Conservation (phyloP, 2,797 vertebrate species). For the Zalophus californianus region DNA sequence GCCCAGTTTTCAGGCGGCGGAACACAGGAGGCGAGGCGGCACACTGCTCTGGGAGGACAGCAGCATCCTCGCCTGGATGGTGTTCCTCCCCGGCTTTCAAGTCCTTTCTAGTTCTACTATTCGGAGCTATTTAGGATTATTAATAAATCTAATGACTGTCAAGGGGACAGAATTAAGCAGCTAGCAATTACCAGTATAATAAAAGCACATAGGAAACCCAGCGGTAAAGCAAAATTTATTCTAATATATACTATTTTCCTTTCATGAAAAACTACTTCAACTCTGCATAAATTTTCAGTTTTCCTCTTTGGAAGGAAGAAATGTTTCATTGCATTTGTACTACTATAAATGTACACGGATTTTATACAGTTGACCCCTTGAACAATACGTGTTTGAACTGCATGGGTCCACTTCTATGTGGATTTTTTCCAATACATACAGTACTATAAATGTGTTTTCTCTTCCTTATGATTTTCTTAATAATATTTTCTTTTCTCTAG, state of each 20-base stretch:
- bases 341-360: neutral
- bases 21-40: neutral
- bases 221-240: neutral
- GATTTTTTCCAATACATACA: neutral
- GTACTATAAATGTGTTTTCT: neutral
- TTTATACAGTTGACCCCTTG: neutral
- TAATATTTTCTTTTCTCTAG: neutral
- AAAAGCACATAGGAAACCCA: neutral
- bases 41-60: neutral
- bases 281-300: neutral
- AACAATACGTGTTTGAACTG: neutral
- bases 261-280: neutral
- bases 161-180: neutral
- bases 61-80: too few relatives aligned
- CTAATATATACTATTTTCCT: neutral
- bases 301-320: conserved; percentile 39
- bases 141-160: neutral
- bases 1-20: neutral
- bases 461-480: neutral
- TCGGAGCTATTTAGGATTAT: neutral
- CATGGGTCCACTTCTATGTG: neutral
- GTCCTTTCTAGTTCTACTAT: neutral
- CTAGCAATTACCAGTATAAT: neutral
- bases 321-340: neutral
- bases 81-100: neutral